Conservation (phyloP, 1,140 invertebrate species). For the Procambarus clarkii region DNA sequence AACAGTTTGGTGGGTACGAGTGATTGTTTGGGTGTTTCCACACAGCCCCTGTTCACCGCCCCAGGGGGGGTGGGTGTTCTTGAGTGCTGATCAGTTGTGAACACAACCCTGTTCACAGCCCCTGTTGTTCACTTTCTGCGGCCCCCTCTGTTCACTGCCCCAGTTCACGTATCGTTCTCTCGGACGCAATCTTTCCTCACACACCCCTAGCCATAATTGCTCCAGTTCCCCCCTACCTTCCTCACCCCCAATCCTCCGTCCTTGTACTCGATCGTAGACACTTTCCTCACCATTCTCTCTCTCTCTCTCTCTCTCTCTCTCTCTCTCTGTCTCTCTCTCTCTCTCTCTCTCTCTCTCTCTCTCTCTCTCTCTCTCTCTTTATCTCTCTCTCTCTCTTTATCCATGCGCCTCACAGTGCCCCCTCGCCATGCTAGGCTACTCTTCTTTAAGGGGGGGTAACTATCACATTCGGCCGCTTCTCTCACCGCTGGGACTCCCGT, state of each 20-base stretch:
- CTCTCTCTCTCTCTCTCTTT: background rate
- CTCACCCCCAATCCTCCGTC: too few relatives aligned
- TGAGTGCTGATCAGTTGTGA: too few relatives aligned
- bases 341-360: background rate
- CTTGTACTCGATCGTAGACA: background rate
- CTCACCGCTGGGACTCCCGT: too few relatives aligned
- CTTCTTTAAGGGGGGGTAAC: background rate
- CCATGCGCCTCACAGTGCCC: background rate
- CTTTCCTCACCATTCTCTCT: background rate
- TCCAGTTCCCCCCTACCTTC: too few relatives aligned
- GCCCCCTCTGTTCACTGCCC: background rate
- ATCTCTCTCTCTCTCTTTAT: too few relatives aligned
- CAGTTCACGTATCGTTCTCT: background rate
- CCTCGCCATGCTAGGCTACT: background rate
- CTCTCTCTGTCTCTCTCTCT: background rate
- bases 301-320: background rate
- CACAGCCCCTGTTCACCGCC: background rate
- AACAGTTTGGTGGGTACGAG: background rate
- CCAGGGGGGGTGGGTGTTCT: too few relatives aligned
- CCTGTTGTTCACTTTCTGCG: too few relatives aligned
- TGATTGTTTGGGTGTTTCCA: background rate
- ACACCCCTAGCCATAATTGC: background rate
- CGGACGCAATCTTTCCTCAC: background rate
- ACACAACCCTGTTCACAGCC: too few relatives aligned
- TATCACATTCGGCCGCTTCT: too few relatives aligned